Evolutionary conservation across 2,797 vertebrate species (phyloP), one percentile per base, ranked within the genome.

Genomic region (Epinephelus malabaricus): DNA sequence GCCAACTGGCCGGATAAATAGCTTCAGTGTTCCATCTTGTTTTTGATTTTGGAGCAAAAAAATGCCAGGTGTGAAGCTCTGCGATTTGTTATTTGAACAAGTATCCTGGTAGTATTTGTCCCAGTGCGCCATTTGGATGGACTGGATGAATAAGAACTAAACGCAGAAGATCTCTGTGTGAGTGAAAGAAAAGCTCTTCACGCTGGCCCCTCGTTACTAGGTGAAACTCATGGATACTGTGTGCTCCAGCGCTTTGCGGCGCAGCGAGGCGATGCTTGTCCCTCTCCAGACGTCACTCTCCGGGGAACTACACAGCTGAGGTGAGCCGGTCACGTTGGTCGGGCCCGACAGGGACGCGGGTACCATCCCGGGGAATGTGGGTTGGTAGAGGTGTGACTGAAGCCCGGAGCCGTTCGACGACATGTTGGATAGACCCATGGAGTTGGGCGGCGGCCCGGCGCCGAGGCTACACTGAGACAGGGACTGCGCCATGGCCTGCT

Each of bases 181-280:
- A 89, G 94, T 95, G 96, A 85, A 95, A 95, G 92, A 75, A 86
- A 85, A 76, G 69, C 63, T 96, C 94, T 63, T 7, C 6, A 0
- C 60, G 60, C 27, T 10, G 69, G 9, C 9, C 45, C 45, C 55
- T 61, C 34, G 30, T 69, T 76, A 95, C 96, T 98, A 99, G 87
- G 98, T 98, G 95, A 98, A 99, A 88, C 97, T 98, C 97, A 99
- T 99, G 92, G 98, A 99, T 62, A 98, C 97, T 96, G 97, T 98
- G 97, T 99, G 98, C 97, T 99, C 98, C 86, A 99, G 96, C 92
- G 98, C 97, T 95, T 99, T 99, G 91, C 97, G 97, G 91, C 97
- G 97, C 88, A 99, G 96, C 81, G 98, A 98, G 76, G 98, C 97
- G 94, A 99, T 98, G 97, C 98, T 99, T 85, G 97, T 98, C 92